Evolutionary conservation across 1,140 invertebrate genomes (phyloP).

Genomic region (Drosophila auraria): DNA sequence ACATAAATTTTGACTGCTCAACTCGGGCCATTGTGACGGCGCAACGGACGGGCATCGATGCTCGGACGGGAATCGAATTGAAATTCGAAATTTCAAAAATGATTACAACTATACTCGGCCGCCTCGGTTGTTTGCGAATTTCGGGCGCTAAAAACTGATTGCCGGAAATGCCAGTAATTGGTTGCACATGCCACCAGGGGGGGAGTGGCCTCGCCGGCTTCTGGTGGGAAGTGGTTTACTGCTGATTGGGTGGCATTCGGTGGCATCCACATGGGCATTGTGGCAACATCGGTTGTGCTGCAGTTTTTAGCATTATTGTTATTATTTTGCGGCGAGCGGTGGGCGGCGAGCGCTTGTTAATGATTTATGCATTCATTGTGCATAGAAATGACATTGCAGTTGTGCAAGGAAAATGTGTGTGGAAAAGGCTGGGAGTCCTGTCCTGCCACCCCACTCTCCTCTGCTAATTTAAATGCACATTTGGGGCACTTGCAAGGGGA

Average conservation of each 20-base stretch:
- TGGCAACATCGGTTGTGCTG: slow-evolving; percentile 63
- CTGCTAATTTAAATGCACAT: slow-evolving; percentile 82
- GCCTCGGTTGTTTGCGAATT: slow-evolving; percentile 20
- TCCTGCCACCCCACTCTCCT: background rate
- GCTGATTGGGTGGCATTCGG: slow-evolving; percentile 22
- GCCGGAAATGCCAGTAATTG: slow-evolving; percentile 78
- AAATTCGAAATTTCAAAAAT: slow-evolving; percentile 66
- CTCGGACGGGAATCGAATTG: slow-evolving; percentile 70
- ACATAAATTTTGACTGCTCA: slow-evolving; percentile 77
- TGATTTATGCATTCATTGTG: slow-evolving; percentile 80
- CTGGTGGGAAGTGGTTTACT: slow-evolving; percentile 33
- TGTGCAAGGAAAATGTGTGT: slow-evolving; percentile 25
- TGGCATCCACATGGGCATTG: slow-evolving; percentile 68
- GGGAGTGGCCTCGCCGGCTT: background rate
- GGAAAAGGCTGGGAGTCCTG: background rate
- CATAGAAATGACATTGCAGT: slow-evolving; percentile 75
- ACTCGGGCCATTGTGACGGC: slow-evolving; percentile 27
- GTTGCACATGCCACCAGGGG: slow-evolving; percentile 53
- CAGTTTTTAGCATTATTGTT: slow-evolving; percentile 82
- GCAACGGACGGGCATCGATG: slow-evolving; percentile 38
- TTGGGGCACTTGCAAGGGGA: slow-evolving; percentile 57
- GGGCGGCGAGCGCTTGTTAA: slow-evolving; percentile 62
- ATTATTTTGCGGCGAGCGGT: slow-evolving; percentile 69
- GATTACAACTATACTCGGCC: slow-evolving; percentile 69
- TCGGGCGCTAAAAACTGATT: slow-evolving; percentile 75